Percentiles rank a stretch among this genome's conserved stretches.
Evolutionary conservation across 2,113 vertebrate species (phyloP).

Genomic region (Xenopus tropicalis): UCB_Xtro_10.0 CM004450.2:133548001-133548500

Average conservation of each 20-base stretch:
- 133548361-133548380: neutral
- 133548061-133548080: conserved; percentile 35
- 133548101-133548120: neutral
- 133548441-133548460: too few species aligned
- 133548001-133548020: neutral
- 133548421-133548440: too few species aligned
- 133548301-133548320: conserved; percentile 33
- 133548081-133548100: neutral
- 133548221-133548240: conserved; percentile 38
- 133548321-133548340: conserved; percentile 15
- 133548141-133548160: conserved; percentile 34
- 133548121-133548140: conserved; percentile 28
- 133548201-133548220: conserved; percentile 38
- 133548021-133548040: conserved; percentile 1
- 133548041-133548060: conserved; percentile 1
- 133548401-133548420: too few species aligned
- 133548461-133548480: too few species aligned
- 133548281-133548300: conserved; percentile 35
- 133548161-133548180: conserved; percentile 43
- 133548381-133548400: neutral
- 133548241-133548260: conserved; percentile 13
- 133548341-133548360: conserved; percentile 15
- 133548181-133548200: conserved; percentile 40
- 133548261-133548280: conserved; percentile 20
- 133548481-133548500: too few species aligned